These are phyloP conservation scores for Lontra canadensis DNA, from an alignment of 2,113 vertebrate species.

Conservation along the genomic window DNA sequence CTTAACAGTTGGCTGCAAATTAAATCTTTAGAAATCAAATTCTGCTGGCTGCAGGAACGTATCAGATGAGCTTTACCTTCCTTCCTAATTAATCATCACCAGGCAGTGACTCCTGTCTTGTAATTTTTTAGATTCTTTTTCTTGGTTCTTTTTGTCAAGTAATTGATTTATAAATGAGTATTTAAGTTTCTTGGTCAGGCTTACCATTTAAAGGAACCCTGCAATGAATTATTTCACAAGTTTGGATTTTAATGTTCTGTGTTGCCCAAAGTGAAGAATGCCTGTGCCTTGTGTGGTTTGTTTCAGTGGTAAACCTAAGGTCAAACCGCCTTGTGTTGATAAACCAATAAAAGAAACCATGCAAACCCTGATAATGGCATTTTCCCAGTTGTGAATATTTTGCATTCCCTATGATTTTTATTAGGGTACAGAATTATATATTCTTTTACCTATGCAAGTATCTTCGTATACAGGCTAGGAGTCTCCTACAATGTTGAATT, in stretches of 20 bases:
- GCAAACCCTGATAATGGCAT: neutral
- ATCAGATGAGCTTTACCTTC: constrained; percentile 28
- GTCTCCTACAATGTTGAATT: neutral
- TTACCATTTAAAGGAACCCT: neutral
- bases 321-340: neutral
- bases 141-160: constrained; percentile 2
- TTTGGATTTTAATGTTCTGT: neutral
- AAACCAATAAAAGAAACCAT: neutral
- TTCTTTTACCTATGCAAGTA: neutral
- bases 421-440: neutral
- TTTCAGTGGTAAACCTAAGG: neutral
- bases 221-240: neutral
- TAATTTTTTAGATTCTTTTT: neutral
- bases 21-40: constrained; percentile 18
- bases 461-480: neutral
- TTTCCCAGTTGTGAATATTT: neutral
- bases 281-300: neutral
- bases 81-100: constrained; percentile 3
- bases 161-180: constrained; percentile 40
- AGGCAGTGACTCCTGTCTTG: neutral
- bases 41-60: neutral
- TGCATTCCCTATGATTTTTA: neutral
- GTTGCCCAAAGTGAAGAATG: neutral
- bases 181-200: neutral
- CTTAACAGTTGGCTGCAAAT: constrained; percentile 28